Evolutionary conservation across 2,113 vertebrate species (phyloP).

Genomic region (Tricholaema leucomelas): DNA sequence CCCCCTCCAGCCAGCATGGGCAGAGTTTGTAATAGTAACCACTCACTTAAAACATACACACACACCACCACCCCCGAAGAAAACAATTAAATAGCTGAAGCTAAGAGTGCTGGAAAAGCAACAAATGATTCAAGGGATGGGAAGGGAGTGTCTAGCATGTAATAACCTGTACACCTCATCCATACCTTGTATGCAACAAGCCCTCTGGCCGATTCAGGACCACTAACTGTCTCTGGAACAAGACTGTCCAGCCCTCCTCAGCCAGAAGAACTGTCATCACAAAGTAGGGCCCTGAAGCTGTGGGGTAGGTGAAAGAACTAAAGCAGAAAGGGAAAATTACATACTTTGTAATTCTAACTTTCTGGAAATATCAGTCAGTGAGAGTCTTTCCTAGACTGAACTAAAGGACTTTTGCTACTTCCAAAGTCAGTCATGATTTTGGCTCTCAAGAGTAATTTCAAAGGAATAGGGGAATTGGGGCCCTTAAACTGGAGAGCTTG

Average conservation of each 20-base stretch:
- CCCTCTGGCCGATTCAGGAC: constrained; percentile 70
- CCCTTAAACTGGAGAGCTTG: background rate
- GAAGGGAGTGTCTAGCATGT: constrained; percentile 50
- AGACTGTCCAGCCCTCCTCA: constrained; percentile 69
- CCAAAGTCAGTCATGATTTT: background rate
- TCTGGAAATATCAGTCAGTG: constrained; percentile 25
- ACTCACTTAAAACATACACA: background rate
- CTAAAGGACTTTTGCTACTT: background rate
- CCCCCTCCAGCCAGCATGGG: too few relatives aligned
- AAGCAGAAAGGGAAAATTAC: constrained; percentile 71
- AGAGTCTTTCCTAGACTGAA: constrained; percentile 15
- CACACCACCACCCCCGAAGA: background rate
- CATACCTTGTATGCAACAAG: constrained; percentile 72
- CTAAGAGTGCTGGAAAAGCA: constrained; percentile 46
- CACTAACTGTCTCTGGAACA: constrained; percentile 72
- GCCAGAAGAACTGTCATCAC: constrained; percentile 75
- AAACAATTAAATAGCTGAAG: constrained; percentile 23
- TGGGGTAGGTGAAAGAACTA: constrained; percentile 68
- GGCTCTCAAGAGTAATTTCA: background rate
- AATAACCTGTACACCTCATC: constrained; percentile 38
- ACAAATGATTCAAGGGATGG: constrained; percentile 26
- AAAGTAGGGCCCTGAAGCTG: constrained; percentile 71
- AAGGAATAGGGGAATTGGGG: background rate
- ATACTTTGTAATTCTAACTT: constrained; percentile 53
- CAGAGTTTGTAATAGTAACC: background rate